These are phyloP conservation scores for Trigoniulus corallinus DNA, from an alignment of 1,140 invertebrate species.

Conservation along the genomic window DNA sequence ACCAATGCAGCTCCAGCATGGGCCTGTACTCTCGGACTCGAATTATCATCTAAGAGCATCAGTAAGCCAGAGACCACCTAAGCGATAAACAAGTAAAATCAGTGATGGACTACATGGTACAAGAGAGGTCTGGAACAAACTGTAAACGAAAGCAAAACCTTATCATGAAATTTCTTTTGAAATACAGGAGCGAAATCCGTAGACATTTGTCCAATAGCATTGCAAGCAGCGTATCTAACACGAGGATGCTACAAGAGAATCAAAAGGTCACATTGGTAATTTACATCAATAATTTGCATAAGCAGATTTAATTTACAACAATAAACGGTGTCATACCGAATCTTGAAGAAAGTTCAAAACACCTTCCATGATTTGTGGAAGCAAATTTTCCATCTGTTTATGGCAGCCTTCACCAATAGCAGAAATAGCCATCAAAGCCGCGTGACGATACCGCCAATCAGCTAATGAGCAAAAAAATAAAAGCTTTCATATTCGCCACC, in stretches of 20 bases:
- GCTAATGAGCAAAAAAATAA: constrained; percentile 14
- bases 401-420: constrained; percentile 96
- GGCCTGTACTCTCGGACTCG: constrained; percentile 79
- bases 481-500: too few species aligned
- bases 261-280: too few species aligned
- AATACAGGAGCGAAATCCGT: constrained; percentile 94
- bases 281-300: too few species aligned
- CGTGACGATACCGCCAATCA: constrained; percentile 53
- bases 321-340: constrained; percentile 35
- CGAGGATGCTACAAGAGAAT: constrained; percentile 80
- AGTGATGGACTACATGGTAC: too few species aligned
- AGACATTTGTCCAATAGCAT: constrained; percentile 98
- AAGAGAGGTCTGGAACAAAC: background rate
- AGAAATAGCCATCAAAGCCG: constrained; percentile 95
- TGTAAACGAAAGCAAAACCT: constrained; percentile 22
- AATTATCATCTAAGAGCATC: constrained; percentile 75
- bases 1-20: constrained; percentile 76
- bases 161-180: constrained; percentile 94
- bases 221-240: constrained; percentile 92
- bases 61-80: constrained; percentile 75
- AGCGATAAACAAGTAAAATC: constrained; percentile 2
- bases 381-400: constrained; percentile 89
- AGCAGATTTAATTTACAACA: too few species aligned
- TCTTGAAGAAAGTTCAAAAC: constrained; percentile 78
- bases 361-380: constrained; percentile 76